Percentiles rank a stretch among this genome's conserved stretches.
Conservation (phyloP, 2,797 vertebrate species). For the Enteromius fasciolatus region DNA sequence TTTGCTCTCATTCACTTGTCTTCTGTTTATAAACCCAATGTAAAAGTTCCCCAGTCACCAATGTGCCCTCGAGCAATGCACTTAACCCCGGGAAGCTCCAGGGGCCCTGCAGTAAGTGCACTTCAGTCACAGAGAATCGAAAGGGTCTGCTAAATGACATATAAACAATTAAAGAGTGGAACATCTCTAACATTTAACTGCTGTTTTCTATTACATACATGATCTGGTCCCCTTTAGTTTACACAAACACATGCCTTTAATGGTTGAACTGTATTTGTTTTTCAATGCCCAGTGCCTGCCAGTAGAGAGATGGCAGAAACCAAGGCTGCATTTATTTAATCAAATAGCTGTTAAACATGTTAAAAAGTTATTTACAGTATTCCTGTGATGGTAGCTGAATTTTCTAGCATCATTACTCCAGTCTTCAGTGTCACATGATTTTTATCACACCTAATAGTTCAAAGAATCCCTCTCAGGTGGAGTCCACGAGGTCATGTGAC, state of each 20-base stretch:
- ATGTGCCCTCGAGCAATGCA: neutral
- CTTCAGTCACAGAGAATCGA: neutral
- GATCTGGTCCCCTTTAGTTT: neutral
- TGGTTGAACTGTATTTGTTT: neutral
- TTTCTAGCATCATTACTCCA: neutral
- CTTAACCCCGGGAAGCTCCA: neutral
- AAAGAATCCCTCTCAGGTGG: neutral
- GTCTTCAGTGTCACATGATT: too few species aligned
- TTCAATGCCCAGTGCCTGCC: neutral
- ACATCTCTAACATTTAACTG: neutral
- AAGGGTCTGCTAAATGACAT: constrained; percentile 19
- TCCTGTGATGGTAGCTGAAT: neutral
- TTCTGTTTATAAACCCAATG: constrained; percentile 10
- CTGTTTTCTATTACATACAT: neutral
- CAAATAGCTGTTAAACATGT: neutral
- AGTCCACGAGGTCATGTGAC: neutral
- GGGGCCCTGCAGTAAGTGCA: constrained; percentile 5
- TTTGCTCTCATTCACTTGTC: constrained; percentile 13
- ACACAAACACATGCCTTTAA: neutral
- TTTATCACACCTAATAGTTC: neutral
- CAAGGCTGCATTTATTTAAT: too few species aligned
- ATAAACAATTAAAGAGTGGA: constrained; percentile 19
- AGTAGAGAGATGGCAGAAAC: neutral
- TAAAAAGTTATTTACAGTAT: neutral
- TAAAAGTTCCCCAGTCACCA: constrained; percentile 18